Conservation (phyloP, 2,113 vertebrate genomes). For the Pedetes capensis region DNA sequence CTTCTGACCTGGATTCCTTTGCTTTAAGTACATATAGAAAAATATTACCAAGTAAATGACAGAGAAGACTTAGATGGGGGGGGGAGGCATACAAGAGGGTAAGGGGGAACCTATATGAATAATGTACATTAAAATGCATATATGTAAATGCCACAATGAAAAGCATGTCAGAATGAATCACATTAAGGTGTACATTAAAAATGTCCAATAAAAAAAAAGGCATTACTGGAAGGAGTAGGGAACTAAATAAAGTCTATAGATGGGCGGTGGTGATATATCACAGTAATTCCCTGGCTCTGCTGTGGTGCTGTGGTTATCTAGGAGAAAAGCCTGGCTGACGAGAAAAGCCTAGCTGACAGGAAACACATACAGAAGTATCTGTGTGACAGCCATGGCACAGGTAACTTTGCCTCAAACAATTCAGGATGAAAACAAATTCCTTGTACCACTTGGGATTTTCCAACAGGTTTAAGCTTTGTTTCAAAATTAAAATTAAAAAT, state of each 20-base stretch:
- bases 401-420: neutral
- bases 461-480: neutral
- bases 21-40: too few relatives aligned
- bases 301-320: neutral
- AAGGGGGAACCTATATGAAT: too few relatives aligned
- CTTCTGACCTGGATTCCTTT: neutral
- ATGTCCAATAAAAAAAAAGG: too few relatives aligned
- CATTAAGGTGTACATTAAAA: too few relatives aligned
- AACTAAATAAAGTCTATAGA: neutral
- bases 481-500: conserved; percentile 45
- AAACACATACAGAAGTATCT: neutral
- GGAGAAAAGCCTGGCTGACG: neutral
- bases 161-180: too few relatives aligned
- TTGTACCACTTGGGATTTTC: neutral
- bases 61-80: too few relatives aligned
- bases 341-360: neutral
- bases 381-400: neutral
- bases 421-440: neutral
- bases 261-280: neutral
- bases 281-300: neutral
- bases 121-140: too few relatives aligned
- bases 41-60: too few relatives aligned
- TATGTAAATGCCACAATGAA: too few relatives aligned
- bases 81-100: too few relatives aligned
- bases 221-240: neutral